These are phyloP conservation scores for Amblyteles armatorius DNA, from an alignment of 2,888 invertebrate species.

Conservation along the genomic window DNA sequence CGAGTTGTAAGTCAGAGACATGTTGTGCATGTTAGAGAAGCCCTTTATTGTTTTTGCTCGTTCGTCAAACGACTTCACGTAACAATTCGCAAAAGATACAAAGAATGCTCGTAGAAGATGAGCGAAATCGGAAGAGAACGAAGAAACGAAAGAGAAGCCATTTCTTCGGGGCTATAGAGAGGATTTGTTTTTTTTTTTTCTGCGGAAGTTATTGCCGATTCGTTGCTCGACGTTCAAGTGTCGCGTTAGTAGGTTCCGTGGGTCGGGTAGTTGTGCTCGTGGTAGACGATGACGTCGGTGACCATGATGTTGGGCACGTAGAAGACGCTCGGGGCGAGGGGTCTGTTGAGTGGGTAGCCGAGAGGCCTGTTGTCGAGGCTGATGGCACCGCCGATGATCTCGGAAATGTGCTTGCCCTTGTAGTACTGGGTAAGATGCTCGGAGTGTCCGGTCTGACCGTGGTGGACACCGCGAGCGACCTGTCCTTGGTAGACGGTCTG, in stretches of 20 bases:
- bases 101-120: not conserved
- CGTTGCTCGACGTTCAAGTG: not conserved
- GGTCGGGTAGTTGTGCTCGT: constrained; percentile 83
- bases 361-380: constrained; percentile 85
- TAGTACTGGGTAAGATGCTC: constrained; percentile 77
- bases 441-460: constrained; percentile 21
- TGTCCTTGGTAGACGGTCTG: constrained; percentile 17
- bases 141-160: not conserved
- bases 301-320: constrained; percentile 85
- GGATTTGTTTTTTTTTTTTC: not conserved
- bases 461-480: constrained; percentile 27
- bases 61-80: not conserved
- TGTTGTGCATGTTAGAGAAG: not conserved
- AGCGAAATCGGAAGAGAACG: not conserved
- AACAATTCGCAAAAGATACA: not conserved
- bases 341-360: constrained; percentile 87
- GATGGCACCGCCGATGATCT: constrained; percentile 82
- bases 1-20: not conserved
- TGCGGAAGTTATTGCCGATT: not conserved
- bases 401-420: constrained; percentile 75
- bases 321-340: constrained; percentile 82
- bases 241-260: constrained; percentile 55
- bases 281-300: constrained; percentile 86
- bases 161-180: not conserved
- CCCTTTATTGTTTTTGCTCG: constrained; percentile 28